Evolutionary conservation across 35 echinoderm and acorn worm species (phyloP).

Genomic region (Hemicentrotus pulcherrimus): DNA sequence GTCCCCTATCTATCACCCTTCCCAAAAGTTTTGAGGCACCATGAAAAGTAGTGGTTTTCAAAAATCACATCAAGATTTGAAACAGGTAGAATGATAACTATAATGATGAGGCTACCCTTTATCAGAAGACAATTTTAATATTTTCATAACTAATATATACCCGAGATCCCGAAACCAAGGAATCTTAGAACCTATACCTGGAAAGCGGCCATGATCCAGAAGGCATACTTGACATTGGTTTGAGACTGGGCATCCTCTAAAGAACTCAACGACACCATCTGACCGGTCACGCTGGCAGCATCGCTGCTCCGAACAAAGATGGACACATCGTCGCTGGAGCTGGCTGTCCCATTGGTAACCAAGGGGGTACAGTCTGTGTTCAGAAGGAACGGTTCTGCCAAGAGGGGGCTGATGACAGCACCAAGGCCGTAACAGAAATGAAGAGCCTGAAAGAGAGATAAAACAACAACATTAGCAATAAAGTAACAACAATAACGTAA

Average conservation of each 20-base stretch:
- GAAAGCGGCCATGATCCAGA: slow-evolving; percentile 96
- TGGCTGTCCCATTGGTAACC: slow-evolving; percentile 51
- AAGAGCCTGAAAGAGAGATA: slow-evolving; percentile 71
- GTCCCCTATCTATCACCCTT: too few relatives aligned
- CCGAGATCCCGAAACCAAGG: not conserved
- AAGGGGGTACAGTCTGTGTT: slow-evolving; percentile 83
- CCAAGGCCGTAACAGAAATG: slow-evolving; percentile 99
- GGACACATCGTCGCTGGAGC: slow-evolving; percentile 29
- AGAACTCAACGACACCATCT: slow-evolving; percentile 34
- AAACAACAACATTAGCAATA: not conserved
- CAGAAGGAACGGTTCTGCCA: slow-evolving; percentile 94
- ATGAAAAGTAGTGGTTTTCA: too few relatives aligned
- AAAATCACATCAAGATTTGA: too few relatives aligned
- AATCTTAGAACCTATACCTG: slow-evolving; percentile 57
- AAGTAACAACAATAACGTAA: not conserved
- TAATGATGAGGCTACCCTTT: too few relatives aligned
- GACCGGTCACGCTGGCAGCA: not conserved
- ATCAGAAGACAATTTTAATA: too few relatives aligned
- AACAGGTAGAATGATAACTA: too few relatives aligned
- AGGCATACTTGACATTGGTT: slow-evolving; percentile 84
- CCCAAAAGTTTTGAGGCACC: too few relatives aligned
- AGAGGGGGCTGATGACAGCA: slow-evolving; percentile 90
- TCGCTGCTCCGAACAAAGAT: slow-evolving; percentile 32
- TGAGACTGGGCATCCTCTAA: slow-evolving; percentile 78
- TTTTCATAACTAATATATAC: too few relatives aligned